Evolutionary conservation across 1,140 invertebrate genomes (phyloP).

Genomic region (Rhyacophila brunnea): DNA sequence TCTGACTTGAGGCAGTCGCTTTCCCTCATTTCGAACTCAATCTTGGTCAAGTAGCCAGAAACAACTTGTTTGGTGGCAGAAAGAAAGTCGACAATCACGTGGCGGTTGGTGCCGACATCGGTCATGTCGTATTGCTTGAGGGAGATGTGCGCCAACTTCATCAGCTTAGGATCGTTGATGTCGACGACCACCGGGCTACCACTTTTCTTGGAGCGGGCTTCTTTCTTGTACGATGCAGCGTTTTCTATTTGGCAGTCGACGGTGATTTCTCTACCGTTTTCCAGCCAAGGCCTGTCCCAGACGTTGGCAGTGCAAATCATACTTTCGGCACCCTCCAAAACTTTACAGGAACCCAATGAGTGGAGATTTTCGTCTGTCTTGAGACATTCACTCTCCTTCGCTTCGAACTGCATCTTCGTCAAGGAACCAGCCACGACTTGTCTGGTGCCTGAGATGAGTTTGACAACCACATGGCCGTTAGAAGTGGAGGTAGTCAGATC

Average conservation of each 20-base stretch:
- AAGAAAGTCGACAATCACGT: slow-evolving; percentile 40
- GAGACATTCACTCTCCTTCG: slow-evolving; percentile 45
- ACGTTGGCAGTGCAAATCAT: slow-evolving; percentile 56
- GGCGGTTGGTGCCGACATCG: slow-evolving; percentile 26
- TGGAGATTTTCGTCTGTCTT: slow-evolving; percentile 41
- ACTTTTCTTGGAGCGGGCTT: no score
- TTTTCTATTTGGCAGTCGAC: no score
- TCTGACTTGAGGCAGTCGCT: slow-evolving; percentile 48
- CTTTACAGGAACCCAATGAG: slow-evolving; percentile 40
- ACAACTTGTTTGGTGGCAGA: slow-evolving; percentile 37
- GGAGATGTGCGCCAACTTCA: slow-evolving; percentile 39
- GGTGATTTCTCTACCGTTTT: no score
- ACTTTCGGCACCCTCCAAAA: slow-evolving; percentile 41
- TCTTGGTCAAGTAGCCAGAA: slow-evolving; percentile 33
- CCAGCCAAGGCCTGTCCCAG: slow-evolving; percentile 48
- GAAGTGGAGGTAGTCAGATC: slow-evolving; percentile 47
- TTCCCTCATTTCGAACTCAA: slow-evolving; percentile 46
- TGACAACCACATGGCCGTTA: slow-evolving; percentile 42
- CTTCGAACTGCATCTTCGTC: slow-evolving; percentile 40
- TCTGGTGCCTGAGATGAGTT: slow-evolving; percentile 37
- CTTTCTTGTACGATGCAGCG: no score
- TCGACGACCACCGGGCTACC: slow-evolving; percentile 14
- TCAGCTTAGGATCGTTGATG: slow-evolving; percentile 37
- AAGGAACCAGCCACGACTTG: slow-evolving; percentile 35
- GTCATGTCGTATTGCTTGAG: slow-evolving; percentile 37